Percentiles rank a stretch among this genome's conserved stretches.
Conservation (phyloP, 2,113 vertebrate genomes). For the Vombatus ursinus region DNA sequence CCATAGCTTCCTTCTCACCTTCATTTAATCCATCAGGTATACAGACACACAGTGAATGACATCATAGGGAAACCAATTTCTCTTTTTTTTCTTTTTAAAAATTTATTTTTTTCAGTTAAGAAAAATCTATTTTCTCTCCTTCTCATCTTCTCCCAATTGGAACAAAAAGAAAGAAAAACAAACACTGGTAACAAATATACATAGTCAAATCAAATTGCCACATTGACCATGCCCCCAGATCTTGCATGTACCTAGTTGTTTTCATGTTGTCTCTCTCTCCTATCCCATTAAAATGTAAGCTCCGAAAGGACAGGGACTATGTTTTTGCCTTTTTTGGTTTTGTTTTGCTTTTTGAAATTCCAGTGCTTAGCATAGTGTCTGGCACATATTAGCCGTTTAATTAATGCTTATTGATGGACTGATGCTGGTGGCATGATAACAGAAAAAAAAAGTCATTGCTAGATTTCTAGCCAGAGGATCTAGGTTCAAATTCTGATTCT, state of each 20-base stretch:
- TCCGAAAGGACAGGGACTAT: neutral
- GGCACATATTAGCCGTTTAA: neutral
- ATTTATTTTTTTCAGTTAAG: neutral
- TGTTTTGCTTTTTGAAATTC: no score
- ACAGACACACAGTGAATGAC: neutral
- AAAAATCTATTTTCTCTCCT: neutral
- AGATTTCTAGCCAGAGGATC: neutral
- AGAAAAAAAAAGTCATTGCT: neutral
- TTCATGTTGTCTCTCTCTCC: neutral
- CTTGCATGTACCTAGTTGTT: neutral
- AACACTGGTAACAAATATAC: neutral
- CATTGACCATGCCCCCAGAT: neutral
- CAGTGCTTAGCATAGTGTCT: neutral
- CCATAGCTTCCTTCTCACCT: neutral
- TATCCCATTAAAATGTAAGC: neutral
- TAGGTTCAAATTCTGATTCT: neutral
- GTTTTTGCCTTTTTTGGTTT: neutral
- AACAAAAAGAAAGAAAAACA: neutral
- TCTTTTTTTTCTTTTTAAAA: neutral
- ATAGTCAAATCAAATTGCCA: neutral
- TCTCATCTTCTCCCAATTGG: neutral
- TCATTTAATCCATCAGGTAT: neutral
- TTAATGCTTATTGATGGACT: neutral
- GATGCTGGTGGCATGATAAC: neutral
- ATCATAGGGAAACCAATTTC: neutral